Percentiles rank a stretch among this genome's conserved stretches.
Conservation (phyloP, 2,888 invertebrate species). For the Cataglyphis cursor region DNA sequence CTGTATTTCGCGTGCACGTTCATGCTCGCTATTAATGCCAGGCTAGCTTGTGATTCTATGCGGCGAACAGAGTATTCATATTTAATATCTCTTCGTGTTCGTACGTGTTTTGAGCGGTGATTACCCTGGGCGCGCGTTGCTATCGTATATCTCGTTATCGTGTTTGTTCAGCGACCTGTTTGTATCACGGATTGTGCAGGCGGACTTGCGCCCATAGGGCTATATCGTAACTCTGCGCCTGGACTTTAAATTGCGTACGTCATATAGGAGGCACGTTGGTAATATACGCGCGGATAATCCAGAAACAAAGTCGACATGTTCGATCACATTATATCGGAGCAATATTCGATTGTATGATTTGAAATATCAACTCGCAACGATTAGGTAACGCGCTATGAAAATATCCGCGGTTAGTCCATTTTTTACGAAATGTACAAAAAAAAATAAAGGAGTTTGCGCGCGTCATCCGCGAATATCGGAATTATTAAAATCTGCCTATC, state of each 20-base stretch:
- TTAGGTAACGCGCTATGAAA: conserved; percentile 37
- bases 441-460: conserved; percentile 63
- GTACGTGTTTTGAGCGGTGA: conserved; percentile 70
- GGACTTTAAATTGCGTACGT: conserved; percentile 67
- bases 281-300: conserved; percentile 48
- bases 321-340: conserved; percentile 36
- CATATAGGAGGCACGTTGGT: conserved; percentile 17
- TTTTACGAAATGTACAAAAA: conserved; percentile 31
- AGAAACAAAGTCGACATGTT: conserved; percentile 47
- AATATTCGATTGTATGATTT: conserved; percentile 18
- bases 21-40: conserved; percentile 56
- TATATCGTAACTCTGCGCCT: conserved; percentile 36
- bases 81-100: conserved; percentile 67
- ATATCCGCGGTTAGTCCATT: conserved; percentile 39
- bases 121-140: conserved; percentile 63
- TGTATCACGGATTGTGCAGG: conserved; percentile 59
- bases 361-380: conserved; percentile 7
- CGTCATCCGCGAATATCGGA: conserved; percentile 67
- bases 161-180: conserved; percentile 64
- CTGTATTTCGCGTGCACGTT: conserved; percentile 20
- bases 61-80: conserved; percentile 59
- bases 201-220: conserved; percentile 37
- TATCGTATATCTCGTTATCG: conserved; percentile 66
- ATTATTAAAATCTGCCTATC: conserved; percentile 69
- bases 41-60: conserved; percentile 60